Evolutionary conservation across 2,888 invertebrate species (phyloP), one percentile per base, ranked within the genome.

Genomic region (Scaptomyza caliginosa): DNA sequence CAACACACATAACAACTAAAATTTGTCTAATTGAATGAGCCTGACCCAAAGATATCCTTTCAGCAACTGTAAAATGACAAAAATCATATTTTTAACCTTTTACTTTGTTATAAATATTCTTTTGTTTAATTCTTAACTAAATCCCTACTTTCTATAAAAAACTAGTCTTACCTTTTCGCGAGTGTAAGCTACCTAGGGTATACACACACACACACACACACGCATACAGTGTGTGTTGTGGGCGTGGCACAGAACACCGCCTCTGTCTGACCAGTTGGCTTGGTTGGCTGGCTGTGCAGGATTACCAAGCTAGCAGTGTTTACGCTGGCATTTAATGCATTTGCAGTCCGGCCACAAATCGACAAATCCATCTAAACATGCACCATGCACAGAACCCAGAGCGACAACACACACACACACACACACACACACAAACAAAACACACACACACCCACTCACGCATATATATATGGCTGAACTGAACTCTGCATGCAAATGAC

Each of bases 311-410:
- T 68, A 67, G 69, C 84, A 66, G 58, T 74, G 82, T 85, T 87
- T 86, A 76, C 74, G 67, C 72, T 71, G 64, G 74, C 86, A 74
- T 88, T 84, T 88, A 83, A 83, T 83, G 86, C 86, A 80, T 83
- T 79, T 83, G 77, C 77, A 75, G 76, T 60, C 64, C 57, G 55
- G 69, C 88, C 86, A 73, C 84, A 84, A 84, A 88, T 88, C 84
- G 86, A 65, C 88, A 86, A 88, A 84, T 86, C 88, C 84, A 84
- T 86, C 86, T 80, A 84, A 85, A 64, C 77, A 82, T 67, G 79
- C 65, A 48, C 39, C 39, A 55, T 50, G 62, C 40, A 59, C 49
- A 66, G 42, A 50, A 38, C 67, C 49, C 60, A 46, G 10, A 38
- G 55, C 36, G 17, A 34, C 28, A 24, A 10, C 39, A 49, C 59